Conservation (phyloP, 23 tunicate genomes). For the Clavelina lepadiformis region DNA sequence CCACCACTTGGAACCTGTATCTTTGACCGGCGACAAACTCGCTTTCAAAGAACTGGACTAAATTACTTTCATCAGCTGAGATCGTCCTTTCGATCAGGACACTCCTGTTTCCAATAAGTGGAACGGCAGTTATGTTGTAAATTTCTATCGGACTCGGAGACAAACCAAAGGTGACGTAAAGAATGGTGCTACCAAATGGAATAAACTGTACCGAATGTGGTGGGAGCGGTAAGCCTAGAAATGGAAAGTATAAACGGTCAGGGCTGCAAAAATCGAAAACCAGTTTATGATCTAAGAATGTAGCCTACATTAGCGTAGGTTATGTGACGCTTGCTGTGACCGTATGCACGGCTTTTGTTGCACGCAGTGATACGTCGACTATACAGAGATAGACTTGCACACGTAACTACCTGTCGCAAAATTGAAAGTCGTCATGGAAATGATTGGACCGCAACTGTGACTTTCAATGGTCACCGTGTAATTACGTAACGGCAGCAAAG, state of each 20-base stretch:
- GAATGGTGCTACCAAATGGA: too few species aligned
- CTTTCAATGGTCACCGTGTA: not conserved
- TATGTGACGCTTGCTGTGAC: too few species aligned
- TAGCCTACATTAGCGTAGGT: too few species aligned
- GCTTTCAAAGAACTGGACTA: not conserved
- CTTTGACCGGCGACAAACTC: conserved; percentile 12
- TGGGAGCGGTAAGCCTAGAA: too few species aligned
- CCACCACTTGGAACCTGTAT: conserved; percentile 7
- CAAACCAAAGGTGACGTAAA: not conserved
- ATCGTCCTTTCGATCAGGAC: not conserved
- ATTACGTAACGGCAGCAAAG: not conserved
- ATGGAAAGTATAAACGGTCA: too few species aligned
- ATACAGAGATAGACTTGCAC: too few species aligned
- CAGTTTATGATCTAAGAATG: too few species aligned
- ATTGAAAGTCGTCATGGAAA: not conserved
- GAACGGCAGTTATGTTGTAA: not conserved
- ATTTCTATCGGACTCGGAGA: not conserved
- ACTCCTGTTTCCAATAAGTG: not conserved
- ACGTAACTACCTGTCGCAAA: too few species aligned
- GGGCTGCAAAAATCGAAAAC: too few species aligned
- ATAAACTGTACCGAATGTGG: too few species aligned
- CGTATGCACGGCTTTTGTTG: too few species aligned
- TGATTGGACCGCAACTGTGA: not conserved
- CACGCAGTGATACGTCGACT: too few species aligned
- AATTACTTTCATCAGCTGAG: not conserved